Conservation (phyloP, 1,140 invertebrate genomes). For the Aphelinus certus region DNA sequence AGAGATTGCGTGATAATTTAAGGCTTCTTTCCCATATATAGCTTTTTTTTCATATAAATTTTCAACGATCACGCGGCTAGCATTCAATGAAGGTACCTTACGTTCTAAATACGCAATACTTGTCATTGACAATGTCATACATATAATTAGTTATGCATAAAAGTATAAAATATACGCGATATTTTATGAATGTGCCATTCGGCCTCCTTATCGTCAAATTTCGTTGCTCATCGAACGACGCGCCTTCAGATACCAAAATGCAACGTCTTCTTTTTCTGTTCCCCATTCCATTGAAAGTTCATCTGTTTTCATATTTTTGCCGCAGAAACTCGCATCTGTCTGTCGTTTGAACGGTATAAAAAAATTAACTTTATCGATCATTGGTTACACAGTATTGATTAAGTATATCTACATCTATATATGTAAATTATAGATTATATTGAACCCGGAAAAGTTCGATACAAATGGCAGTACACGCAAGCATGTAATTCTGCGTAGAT, state of each 20-base stretch:
- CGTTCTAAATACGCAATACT: slow-evolving; percentile 18
- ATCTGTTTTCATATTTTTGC: background rate
- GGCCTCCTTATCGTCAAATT: slow-evolving; percentile 15
- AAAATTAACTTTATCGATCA: slow-evolving; percentile 24
- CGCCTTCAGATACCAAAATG: background rate
- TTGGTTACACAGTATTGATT: slow-evolving; percentile 4
- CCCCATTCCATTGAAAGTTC: no score
- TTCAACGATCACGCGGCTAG: slow-evolving; percentile 18
- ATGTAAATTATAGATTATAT: slow-evolving; percentile 3
- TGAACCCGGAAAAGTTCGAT: slow-evolving; percentile 7
- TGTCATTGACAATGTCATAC: background rate
- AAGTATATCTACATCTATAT: slow-evolving; percentile 12
- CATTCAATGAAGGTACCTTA: slow-evolving; percentile 19
- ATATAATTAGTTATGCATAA: slow-evolving; percentile 6
- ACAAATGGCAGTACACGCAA: slow-evolving; percentile 14
- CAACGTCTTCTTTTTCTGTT: no score
- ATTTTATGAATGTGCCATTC: background rate
- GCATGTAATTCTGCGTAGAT: background rate
- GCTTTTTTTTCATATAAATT: background rate
- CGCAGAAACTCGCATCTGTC: background rate
- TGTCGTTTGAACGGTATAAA: slow-evolving; percentile 8
- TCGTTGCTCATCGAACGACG: slow-evolving; percentile 7
- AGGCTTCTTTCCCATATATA: slow-evolving; percentile 16
- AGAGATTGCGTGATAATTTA: slow-evolving; percentile 26
- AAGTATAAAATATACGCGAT: slow-evolving; percentile 33